Conservation (phyloP, 2,113 vertebrate genomes). For the Suricata suricatta region DNA sequence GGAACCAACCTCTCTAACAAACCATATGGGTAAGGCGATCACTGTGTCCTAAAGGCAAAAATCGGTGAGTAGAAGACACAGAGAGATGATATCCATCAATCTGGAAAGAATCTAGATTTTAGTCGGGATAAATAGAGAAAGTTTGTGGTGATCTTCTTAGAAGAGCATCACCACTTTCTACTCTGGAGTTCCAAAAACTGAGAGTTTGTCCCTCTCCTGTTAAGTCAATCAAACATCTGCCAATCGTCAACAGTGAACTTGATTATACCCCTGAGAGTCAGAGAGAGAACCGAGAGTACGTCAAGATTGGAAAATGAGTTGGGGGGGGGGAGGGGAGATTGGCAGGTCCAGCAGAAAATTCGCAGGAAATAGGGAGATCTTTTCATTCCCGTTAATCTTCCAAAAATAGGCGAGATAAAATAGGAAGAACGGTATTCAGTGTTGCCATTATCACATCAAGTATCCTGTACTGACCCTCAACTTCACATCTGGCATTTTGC, state of each 20-base stretch:
- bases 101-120: neutral
- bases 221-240: neutral
- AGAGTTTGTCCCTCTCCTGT: neutral
- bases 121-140: neutral
- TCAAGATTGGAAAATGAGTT: neutral
- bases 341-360: neutral
- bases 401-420: neutral
- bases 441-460: rapidly evolving
- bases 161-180: neutral
- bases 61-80: neutral
- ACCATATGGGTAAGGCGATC: too few relatives aligned
- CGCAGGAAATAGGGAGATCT: rapidly evolving
- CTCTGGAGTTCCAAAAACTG: neutral
- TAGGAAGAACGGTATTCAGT: rapidly evolving
- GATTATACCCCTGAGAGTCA: too few relatives aligned
- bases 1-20: neutral
- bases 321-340: neutral
- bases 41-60: neutral
- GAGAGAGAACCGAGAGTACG: neutral
- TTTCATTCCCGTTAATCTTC: neutral
- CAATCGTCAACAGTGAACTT: neutral
- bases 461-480: rapidly evolving
- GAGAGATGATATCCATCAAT: neutral
- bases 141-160: neutral
- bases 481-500: neutral